Evolutionary conservation across 2,113 vertebrate genomes (phyloP), one percentile per base, ranked within the genome.

Genomic region (Cathartes aura): DNA sequence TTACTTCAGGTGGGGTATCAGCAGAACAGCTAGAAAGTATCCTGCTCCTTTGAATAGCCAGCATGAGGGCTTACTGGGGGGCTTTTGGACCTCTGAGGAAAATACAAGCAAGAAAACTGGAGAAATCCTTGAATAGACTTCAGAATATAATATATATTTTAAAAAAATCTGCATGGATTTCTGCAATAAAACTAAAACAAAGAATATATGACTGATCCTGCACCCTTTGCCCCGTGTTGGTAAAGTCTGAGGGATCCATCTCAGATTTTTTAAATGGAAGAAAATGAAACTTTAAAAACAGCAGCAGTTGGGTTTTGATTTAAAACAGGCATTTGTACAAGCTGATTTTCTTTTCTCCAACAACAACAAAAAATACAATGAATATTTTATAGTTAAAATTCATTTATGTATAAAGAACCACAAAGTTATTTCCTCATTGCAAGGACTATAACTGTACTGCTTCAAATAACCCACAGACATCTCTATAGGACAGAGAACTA

Each of bases 401-500:
- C 21, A 82, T 80, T 89, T 96, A 72, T 58, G 29, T 58, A 26
- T 68, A 66, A 92, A 76, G 59, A 96, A 82, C 81, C 91, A 93
- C 80, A 91, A 79, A 95, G 73, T 64, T 92, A 89, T 87, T 96
- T 96, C 73, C 87, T 95, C 48, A 34, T 38, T 95, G 83, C 73
- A 89, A 62, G 58, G 87, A 48, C 60, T 91, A 21, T 89, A 91
- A 89, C 68, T 90, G 73, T 80, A 82, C 73, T 85, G 48, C 66
- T 80, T 87, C 89, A 90, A 70, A 94, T 85, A 93, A 87, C 66
- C 58, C 95, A 96, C 83, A 93, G 84, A 75, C 84, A 42, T 66
- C 80, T 95, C 91, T 75, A 55, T 53, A 91, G 68, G 81, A 96
- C 89, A 97, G 95, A 93, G 83, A 58, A 63, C 84, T 89, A 94